phyloP scores from a whole-genome alignment of 1,140 invertebrate species.

The Meloidogyne chitwoodi region DNA sequence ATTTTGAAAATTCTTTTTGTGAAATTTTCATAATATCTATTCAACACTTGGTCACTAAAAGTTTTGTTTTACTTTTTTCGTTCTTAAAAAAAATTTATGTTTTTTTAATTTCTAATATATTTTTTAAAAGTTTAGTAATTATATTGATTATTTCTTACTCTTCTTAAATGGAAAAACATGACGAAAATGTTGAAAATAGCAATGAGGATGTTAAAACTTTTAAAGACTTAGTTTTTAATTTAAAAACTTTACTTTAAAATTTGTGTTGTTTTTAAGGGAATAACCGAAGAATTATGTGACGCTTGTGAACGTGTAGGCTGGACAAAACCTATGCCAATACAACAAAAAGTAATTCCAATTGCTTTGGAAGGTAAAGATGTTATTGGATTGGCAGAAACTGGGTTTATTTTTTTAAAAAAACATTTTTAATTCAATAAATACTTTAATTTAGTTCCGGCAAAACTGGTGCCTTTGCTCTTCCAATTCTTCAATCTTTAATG shows the following conservation, averaged over 20 bases:
- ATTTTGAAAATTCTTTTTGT: too few relatives aligned
- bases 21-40: too few relatives aligned
- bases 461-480: conserved; percentile 56
- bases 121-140: background rate
- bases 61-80: background rate
- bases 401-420: conserved; percentile 19
- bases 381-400: conserved; percentile 56
- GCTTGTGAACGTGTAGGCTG: conserved; percentile 28
- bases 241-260: background rate
- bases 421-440: too few relatives aligned
- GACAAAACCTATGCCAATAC: conserved; percentile 38
- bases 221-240: background rate
- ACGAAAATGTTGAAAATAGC: background rate
- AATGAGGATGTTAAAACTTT: background rate
- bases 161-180: background rate
- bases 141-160: background rate
- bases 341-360: conserved; percentile 48
- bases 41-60: too few relatives aligned
- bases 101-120: too few relatives aligned
- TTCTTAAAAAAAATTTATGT: too few relatives aligned
- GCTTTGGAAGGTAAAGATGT: conserved; percentile 49
- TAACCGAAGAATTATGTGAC: conserved; percentile 29
- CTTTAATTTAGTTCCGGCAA: conserved; percentile 50
- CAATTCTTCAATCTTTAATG: conserved; percentile 52
- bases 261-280: conserved; percentile 10